Evolutionary conservation across 1,140 invertebrate species (phyloP).

Genomic region (Saccostrea echinata): DNA sequence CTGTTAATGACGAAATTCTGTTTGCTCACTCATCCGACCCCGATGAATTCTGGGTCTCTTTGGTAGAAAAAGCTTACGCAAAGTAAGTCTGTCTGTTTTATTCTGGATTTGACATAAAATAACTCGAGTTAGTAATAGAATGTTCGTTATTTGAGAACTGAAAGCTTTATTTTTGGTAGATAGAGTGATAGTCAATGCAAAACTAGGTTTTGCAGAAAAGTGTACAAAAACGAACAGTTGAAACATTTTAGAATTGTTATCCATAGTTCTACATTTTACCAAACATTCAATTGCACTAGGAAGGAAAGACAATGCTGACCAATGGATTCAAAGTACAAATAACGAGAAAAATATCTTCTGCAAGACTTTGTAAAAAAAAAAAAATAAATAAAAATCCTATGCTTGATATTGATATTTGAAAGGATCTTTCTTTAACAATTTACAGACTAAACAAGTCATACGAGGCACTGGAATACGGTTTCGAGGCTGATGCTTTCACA

Average conservation of each 20-base stretch:
- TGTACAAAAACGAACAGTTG: too few relatives aligned
- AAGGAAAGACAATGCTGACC: too few relatives aligned
- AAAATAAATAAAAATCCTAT: not conserved
- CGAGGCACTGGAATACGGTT: slow-evolving; percentile 71
- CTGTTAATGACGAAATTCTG: slow-evolving; percentile 77
- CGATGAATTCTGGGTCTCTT: slow-evolving; percentile 82
- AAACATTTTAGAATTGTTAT: too few relatives aligned
- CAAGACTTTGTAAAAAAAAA: not conserved
- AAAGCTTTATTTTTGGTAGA: too few relatives aligned
- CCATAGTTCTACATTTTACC: too few relatives aligned
- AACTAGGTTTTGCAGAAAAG: too few relatives aligned
- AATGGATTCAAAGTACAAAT: too few relatives aligned
- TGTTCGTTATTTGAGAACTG: not conserved
- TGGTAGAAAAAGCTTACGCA: slow-evolving; percentile 82
- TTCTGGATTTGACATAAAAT: too few relatives aligned
- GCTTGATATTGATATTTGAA: not conserved
- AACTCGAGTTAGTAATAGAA: too few relatives aligned
- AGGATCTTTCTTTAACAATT: not conserved
- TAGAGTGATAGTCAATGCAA: too few relatives aligned
- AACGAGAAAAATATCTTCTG: too few relatives aligned
- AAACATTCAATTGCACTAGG: too few relatives aligned
- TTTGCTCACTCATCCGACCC: slow-evolving; percentile 78
- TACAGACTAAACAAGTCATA: slow-evolving; percentile 72
- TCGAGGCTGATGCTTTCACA: slow-evolving; percentile 73
- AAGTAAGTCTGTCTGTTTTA: slow-evolving; percentile 71